These are phyloP conservation scores for Aselliscus stoliczkanus DNA, from an alignment of 2,797 vertebrate species.

Conservation along the genomic window DNA sequence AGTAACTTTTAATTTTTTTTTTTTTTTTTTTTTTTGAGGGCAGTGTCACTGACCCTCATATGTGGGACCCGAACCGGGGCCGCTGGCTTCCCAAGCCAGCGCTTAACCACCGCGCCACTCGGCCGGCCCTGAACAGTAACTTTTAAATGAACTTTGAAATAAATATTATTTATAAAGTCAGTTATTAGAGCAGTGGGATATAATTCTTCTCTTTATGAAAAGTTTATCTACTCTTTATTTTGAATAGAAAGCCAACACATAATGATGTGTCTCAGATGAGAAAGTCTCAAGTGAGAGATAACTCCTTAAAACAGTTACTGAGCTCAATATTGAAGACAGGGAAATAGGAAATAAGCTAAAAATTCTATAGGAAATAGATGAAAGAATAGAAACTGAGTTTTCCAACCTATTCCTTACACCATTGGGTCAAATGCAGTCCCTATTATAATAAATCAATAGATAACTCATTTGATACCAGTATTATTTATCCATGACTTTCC, in stretches of 20 bases:
- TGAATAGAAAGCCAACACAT: not conserved
- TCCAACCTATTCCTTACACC: not conserved
- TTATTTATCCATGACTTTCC: not conserved
- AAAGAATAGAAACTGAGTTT: not conserved
- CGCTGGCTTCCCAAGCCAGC: no score
- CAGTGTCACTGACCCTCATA: no score
- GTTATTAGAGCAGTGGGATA: not conserved
- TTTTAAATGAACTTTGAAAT: conserved; percentile 18
- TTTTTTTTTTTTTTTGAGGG: no score
- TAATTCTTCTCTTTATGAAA: not conserved
- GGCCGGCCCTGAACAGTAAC: not conserved
- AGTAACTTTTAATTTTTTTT: conserved; percentile 15
- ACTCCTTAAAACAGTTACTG: not conserved
- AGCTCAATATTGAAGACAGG: not conserved
- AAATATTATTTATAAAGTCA: not conserved
- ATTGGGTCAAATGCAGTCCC: not conserved
- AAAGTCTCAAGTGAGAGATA: not conserved
- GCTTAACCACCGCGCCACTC: no score
- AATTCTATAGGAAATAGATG: not conserved
- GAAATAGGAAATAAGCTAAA: not conserved
- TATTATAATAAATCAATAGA: not conserved
- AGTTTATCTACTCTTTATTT: conserved; percentile 4
- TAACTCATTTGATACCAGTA: not conserved
- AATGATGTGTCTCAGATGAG: not conserved
- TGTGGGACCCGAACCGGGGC: no score